These are phyloP conservation scores for Riptortus pedestris DNA, from an alignment of 1,140 invertebrate species.

Conservation along the genomic window DNA sequence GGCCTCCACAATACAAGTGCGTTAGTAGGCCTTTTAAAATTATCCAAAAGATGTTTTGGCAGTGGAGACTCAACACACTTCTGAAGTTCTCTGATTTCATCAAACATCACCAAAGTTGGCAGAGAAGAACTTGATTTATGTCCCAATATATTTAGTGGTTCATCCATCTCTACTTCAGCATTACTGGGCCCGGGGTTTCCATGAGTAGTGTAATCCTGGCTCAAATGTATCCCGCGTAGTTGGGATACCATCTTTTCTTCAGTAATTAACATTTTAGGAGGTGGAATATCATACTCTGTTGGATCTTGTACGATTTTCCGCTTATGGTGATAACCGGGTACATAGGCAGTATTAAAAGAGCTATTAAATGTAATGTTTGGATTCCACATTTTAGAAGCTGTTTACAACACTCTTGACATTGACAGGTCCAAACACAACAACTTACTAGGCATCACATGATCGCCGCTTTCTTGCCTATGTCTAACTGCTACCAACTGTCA, in stretches of 20 bases:
- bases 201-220: slow-evolving; percentile 23
- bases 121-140: neutral
- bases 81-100: slow-evolving; percentile 13
- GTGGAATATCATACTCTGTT: slow-evolving; percentile 8
- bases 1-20: slow-evolving; percentile 25
- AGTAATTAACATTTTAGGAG: slow-evolving; percentile 26
- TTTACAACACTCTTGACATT: neutral
- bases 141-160: neutral
- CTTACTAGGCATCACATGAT: no score
- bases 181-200: neutral
- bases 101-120: slow-evolving; percentile 17
- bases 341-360: neutral
- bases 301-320: slow-evolving; percentile 13
- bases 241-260: slow-evolving; percentile 29
- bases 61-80: slow-evolving; percentile 6
- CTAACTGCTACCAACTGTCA: no score
- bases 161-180: neutral
- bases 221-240: slow-evolving; percentile 26
- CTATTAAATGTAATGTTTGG: neutral
- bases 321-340: neutral
- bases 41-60: slow-evolving; percentile 14
- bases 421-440: no score
- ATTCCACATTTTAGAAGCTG: slow-evolving; percentile 7
- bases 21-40: slow-evolving; percentile 7
- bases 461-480: no score